phyloP scores from a whole-genome alignment of 2,113 vertebrate species.

The Zapornia atra region DNA sequence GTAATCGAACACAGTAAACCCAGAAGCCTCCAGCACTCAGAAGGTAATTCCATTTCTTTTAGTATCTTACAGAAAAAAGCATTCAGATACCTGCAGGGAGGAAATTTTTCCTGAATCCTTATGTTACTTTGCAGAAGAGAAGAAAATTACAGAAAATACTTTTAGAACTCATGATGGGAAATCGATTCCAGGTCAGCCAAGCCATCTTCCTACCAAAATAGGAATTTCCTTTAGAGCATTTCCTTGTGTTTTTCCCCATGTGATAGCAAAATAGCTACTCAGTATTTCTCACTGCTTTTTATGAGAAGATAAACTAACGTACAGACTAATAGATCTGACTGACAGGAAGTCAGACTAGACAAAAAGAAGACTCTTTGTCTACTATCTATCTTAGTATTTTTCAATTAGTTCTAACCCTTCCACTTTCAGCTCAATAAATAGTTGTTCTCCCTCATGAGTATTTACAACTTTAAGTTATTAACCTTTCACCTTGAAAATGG shows the following conservation, averaged over 20 bases:
- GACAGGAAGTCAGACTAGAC: background rate
- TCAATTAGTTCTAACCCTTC: background rate
- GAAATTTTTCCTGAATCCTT: background rate
- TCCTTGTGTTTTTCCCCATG: background rate
- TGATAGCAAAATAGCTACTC: background rate
- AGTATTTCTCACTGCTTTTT: background rate
- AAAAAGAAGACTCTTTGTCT: background rate
- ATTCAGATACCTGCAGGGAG: background rate
- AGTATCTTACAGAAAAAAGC: background rate
- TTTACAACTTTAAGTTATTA: background rate
- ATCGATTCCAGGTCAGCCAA: background rate
- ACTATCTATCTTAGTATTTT: background rate
- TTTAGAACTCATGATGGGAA: background rate
- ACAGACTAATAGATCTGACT: background rate
- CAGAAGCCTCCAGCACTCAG: background rate
- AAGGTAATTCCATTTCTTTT: constrained; percentile 18
- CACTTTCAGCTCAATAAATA: background rate
- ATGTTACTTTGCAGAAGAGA: background rate
- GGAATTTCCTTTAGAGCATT: background rate
- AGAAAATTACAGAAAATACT: constrained; percentile 9
- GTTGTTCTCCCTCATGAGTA: background rate
- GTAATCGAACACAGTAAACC: background rate
- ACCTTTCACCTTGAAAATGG: background rate
- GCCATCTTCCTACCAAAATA: background rate
- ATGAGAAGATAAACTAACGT: background rate